phyloP scores from a whole-genome alignment of 2,113 vertebrate species.

The Dipodomys spectabilis region DNA sequence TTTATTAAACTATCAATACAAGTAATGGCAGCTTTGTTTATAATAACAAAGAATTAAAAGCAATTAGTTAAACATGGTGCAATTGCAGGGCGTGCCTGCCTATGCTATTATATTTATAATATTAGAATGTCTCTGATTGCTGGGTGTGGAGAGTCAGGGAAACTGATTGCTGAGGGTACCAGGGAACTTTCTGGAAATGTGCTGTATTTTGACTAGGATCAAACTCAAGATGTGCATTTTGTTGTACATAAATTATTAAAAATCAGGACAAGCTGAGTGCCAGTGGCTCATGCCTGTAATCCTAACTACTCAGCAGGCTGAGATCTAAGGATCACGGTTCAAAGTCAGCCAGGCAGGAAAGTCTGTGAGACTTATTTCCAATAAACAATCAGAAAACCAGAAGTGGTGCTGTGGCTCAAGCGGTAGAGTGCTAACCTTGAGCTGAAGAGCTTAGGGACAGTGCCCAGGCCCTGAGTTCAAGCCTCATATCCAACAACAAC shows the following conservation, averaged over 20 bases:
- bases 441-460: too few relatives aligned
- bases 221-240: slow-evolving; percentile 58
- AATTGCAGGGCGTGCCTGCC: not conserved
- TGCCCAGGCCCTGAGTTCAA: too few relatives aligned
- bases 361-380: too few relatives aligned
- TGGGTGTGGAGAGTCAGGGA: not conserved
- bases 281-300: too few relatives aligned
- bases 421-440: too few relatives aligned
- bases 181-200: slow-evolving; percentile 49
- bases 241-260: slow-evolving; percentile 19
- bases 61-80: not conserved
- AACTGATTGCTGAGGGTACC: not conserved
- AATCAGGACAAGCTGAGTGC: too few relatives aligned
- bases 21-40: not conserved
- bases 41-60: not conserved
- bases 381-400: too few relatives aligned
- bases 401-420: too few relatives aligned
- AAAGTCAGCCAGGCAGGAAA: too few relatives aligned
- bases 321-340: too few relatives aligned
- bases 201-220: slow-evolving; percentile 43
- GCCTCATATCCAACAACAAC: too few relatives aligned
- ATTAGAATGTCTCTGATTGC: slow-evolving; percentile 14
- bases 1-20: slow-evolving; percentile 2
- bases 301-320: too few relatives aligned
- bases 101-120: slow-evolving; percentile 6